A percentile compares a stretch with the other conserved stretches of the same genome.
These are phyloP conservation scores for Melanotaenia pygmaea DNA, from an alignment of 2,797 vertebrate genomes.

Conservation along the genomic window DNA sequence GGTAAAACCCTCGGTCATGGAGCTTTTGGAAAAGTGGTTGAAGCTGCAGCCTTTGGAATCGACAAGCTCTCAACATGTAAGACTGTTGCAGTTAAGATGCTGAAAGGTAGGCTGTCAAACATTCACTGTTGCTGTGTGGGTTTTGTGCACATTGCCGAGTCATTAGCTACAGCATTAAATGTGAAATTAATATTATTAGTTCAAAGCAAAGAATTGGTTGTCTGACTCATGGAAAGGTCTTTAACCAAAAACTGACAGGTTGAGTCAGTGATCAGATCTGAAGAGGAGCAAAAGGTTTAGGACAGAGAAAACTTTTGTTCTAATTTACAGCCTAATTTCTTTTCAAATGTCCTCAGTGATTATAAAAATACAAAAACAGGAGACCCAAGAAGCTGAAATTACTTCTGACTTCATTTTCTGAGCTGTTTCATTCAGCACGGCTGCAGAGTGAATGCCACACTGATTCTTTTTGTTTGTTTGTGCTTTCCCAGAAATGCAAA, in stretches of 20 bases:
- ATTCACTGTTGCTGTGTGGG: background rate
- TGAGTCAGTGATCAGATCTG: constrained; percentile 34
- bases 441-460: constrained; percentile 23
- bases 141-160: constrained; percentile 17
- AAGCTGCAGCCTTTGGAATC: constrained; percentile 95
- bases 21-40: constrained; percentile 96
- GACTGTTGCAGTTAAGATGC: constrained; percentile 97
- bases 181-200: constrained; percentile 55
- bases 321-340: constrained; percentile 45
- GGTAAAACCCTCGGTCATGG: constrained; percentile 96
- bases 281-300: constrained; percentile 46
- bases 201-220: constrained; percentile 51
- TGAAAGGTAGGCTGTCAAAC: constrained; percentile 88
- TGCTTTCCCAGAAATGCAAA: constrained; percentile 8
- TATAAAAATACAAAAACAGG: constrained; percentile 41
- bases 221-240: constrained; percentile 48
- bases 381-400: constrained; percentile 9
- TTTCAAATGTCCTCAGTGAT: constrained; percentile 29
- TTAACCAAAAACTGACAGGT: constrained; percentile 47
- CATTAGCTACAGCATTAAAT: constrained; percentile 44
- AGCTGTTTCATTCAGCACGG: constrained; percentile 26
- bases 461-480: constrained; percentile 6
- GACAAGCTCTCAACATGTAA: constrained; percentile 97
- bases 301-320: constrained; percentile 26
- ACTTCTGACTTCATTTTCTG: background rate